Evolutionary conservation across 2,113 vertebrate genomes (phyloP), one percentile per base, ranked within the genome.

Genomic region (Tychaedon coryphoeus): DNA sequence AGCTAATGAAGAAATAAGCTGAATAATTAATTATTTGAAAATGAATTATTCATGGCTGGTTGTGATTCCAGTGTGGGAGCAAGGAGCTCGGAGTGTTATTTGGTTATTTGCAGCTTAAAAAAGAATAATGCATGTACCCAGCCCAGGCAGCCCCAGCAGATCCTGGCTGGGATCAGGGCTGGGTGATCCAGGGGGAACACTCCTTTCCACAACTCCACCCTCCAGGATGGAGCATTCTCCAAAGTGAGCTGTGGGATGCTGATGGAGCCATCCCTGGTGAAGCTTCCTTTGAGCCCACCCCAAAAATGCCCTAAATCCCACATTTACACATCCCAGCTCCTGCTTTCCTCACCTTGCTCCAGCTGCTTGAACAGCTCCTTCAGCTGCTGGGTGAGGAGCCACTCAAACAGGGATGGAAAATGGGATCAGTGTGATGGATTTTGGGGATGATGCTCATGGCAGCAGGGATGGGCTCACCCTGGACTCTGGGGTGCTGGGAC

Each of bases 21-120:
- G 96, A 97, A 97, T 96, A 94, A 95, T 97, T 96, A 97, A 97
- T 95, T 96, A 87, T 76, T 70, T 79, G 64, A 85, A 51, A 42
- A 89, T 96, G 87, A 95, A 97, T 97, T 88, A 95, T 97, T 95
- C 71, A 97, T 71, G 48, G 75, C 16, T 33, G 51, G 95, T 90
- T 88, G 86, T 14, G 29, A 92, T 92, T 90, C 69, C 74, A 80
- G 75, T 56, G 66, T 57, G 61, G 81, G 67, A 93, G 28, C 91
- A 45, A 56, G 73, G 77, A 80, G 75, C 58, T 96, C 0, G 2
- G 75, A 76, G 85, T 42, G 62, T 53, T 72, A 31, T 62, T 95
- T 71, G 34, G 26, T 66, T 81, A 83, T 77, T 90, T 95, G 34
- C 53, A 77, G 73, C 82, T 92, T 83, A 42, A 93, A 93, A 95